A percentile compares a stretch with the other conserved stretches of the same genome.
Evolutionary conservation across 2,797 vertebrate genomes (phyloP).

Genomic region (Serranus cabrilla): DNA sequence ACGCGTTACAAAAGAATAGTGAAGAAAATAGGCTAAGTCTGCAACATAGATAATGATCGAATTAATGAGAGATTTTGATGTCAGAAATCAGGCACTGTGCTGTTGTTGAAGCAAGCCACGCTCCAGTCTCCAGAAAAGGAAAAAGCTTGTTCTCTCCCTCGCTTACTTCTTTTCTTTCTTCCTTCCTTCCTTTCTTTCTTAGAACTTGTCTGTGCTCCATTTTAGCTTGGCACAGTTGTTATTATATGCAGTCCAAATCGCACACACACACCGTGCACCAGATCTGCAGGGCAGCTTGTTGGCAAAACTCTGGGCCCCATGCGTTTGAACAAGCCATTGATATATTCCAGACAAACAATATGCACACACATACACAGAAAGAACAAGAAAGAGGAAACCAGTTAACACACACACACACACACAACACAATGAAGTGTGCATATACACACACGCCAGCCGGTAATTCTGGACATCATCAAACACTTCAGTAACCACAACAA

Average conservation of each 20-base stretch:
- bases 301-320: slow-evolving; percentile 46
- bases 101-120: slow-evolving; percentile 31
- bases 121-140: slow-evolving; percentile 59
- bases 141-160: slow-evolving; percentile 19
- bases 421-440: slow-evolving; percentile 15
- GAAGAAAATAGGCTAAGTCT: background rate
- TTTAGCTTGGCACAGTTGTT: slow-evolving; percentile 53
- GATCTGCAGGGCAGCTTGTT: slow-evolving; percentile 40
- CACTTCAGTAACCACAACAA: slow-evolving; percentile 85
- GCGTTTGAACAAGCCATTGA: slow-evolving; percentile 56
- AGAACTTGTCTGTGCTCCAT: slow-evolving; percentile 37
- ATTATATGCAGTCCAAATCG: slow-evolving; percentile 56
- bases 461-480: slow-evolving; percentile 81
- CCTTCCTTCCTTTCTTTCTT: slow-evolving; percentile 33
- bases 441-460: slow-evolving; percentile 35
- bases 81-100: slow-evolving; percentile 15
- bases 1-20: background rate
- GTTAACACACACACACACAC: slow-evolving; percentile 27
- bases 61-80: slow-evolving; percentile 7
- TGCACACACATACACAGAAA: slow-evolving; percentile 16
- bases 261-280: slow-evolving; percentile 25
- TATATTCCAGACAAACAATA: slow-evolving; percentile 62
- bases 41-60: slow-evolving; percentile 12
- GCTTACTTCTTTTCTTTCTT: background rate
- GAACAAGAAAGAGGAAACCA: slow-evolving; percentile 27